Conservation (phyloP, 2,888 invertebrate species). For the Parnassius glacialis region DNA sequence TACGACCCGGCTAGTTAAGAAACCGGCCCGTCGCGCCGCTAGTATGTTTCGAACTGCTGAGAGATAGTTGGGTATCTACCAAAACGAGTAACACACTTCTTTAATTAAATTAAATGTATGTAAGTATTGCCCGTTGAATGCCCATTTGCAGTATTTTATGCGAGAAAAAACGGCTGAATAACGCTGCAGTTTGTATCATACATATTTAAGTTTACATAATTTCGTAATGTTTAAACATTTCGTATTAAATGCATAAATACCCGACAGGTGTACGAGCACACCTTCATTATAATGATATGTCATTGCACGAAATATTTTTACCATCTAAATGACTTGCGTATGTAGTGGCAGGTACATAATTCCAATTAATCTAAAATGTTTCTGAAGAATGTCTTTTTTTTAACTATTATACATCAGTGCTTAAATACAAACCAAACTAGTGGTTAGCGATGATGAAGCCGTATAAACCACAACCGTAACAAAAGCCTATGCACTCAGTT, state of each 20-base stretch:
- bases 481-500: too few relatives aligned
- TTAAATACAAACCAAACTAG: too few relatives aligned
- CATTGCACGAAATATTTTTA: too few relatives aligned
- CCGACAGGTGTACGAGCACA: background rate
- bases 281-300: too few relatives aligned
- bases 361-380: too few relatives aligned
- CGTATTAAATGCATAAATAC: background rate
- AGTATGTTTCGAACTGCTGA: conserved; percentile 52
- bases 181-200: background rate
- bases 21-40: conserved; percentile 51
- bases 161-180: conserved; percentile 1
- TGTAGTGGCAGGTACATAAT: too few relatives aligned
- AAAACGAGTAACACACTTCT: conserved; percentile 16
- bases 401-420: too few relatives aligned
- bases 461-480: too few relatives aligned
- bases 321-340: too few relatives aligned
- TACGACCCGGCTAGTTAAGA: conserved; percentile 36
- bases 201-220: background rate
- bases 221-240: background rate
- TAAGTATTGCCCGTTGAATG: conserved; percentile 18
- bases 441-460: too few relatives aligned
- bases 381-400: too few relatives aligned
- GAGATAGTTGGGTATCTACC: conserved; percentile 47
- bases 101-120: conserved; percentile 22
- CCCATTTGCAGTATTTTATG: conserved; percentile 9